Conservation (phyloP, 2,113 vertebrate species). For the Oncorhynchus keta region DNA sequence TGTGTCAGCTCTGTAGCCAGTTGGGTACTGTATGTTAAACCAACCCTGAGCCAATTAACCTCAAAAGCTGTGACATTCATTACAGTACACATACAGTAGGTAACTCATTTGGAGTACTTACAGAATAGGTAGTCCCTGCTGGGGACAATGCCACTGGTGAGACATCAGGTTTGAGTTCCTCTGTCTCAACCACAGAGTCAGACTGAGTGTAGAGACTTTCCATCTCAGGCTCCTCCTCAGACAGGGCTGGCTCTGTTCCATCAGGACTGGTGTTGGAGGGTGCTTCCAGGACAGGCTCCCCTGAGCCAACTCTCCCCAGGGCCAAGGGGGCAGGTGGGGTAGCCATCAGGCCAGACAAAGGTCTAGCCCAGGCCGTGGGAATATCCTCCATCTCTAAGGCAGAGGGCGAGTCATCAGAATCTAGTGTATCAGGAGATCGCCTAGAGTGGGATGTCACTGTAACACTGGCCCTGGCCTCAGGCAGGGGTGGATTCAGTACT, state of each 20-base stretch:
- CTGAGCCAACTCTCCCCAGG: slow-evolving; percentile 59
- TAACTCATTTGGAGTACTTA: slow-evolving; percentile 61
- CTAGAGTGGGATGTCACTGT: slow-evolving; percentile 57
- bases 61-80: no score
- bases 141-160: slow-evolving; percentile 80
- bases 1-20: no score
- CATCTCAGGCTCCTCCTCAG: slow-evolving; percentile 88
- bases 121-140: slow-evolving; percentile 87
- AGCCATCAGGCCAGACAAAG: slow-evolving; percentile 47
- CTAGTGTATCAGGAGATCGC: slow-evolving; percentile 68
- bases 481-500: slow-evolving; percentile 60
- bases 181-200: slow-evolving; percentile 70
- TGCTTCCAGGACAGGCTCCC: slow-evolving; percentile 58
- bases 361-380: slow-evolving; percentile 53
- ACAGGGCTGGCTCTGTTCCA: slow-evolving; percentile 85
- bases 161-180: slow-evolving; percentile 64
- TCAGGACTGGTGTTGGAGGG: slow-evolving; percentile 78
- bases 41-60: no score
- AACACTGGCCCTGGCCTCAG: slow-evolving; percentile 59
- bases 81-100: background rate
- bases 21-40: no score
- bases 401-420: slow-evolving; percentile 78
- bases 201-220: slow-evolving; percentile 83
- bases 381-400: slow-evolving; percentile 80
- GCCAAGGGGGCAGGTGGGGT: slow-evolving; percentile 74